Evolutionary conservation across 2,113 vertebrate species (phyloP), one percentile per base, ranked within the genome.

Genomic region (Pagrus major): DNA sequence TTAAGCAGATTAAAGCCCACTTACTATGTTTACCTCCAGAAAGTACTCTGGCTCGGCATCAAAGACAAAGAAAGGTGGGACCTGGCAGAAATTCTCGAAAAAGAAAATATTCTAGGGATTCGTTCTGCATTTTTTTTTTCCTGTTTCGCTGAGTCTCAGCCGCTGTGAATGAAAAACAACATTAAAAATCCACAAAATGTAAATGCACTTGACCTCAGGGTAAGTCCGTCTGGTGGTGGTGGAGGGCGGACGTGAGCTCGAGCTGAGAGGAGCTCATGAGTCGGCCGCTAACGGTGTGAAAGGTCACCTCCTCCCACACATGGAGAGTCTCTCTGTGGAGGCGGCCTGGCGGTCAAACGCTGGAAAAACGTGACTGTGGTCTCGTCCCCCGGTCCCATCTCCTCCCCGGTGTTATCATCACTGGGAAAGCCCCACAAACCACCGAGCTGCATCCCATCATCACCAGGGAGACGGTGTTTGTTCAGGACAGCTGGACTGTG

Each of bases 291-390:
- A 9, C n/a, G 29, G 55, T 35, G 70, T 42, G 71, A 86, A 83
- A 80, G 80, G 83, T 78, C 80, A 9, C 27, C 41, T 29, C 37
- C 60, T 78, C 86, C 75, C 76, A 72, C 80, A 77, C 79, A 76
- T 10, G 68, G 35, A 42, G 83, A 59, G 37, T 65, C 29, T 68
- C 41, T 65, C 39, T 75, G 65, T 10, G 71, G 79, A 61, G 64
- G 65, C 33, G 41, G 46, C 20, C 29, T 0, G 60, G 35, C 11
- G 46, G 4, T 63, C 79, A 55, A 25, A 49, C 23, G 61, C 47
- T 25, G 51, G 41, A 9, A 37, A n/a, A 72, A 86, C n/a, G 42
- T 83, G 80, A 49, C 58, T 4, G 47, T 39, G 42, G 58, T 39
- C 65, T 39, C 0, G 65, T 76, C 54, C 42, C 21, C 42, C 21